These are phyloP conservation scores for Colletes gigas DNA, from an alignment of 1,140 invertebrate genomes.

Conservation along the genomic window DNA sequence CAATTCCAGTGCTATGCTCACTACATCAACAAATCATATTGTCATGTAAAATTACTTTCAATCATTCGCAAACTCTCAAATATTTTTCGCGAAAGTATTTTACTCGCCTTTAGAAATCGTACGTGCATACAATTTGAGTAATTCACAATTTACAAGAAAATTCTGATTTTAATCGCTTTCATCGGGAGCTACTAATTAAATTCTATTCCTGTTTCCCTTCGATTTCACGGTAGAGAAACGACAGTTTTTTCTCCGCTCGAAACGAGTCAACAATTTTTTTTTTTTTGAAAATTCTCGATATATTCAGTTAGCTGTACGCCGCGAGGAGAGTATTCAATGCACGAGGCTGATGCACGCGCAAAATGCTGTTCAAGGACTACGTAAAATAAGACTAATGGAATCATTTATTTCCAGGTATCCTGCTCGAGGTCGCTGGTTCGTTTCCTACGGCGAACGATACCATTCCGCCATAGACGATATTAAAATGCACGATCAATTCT, in stretches of 20 bases:
- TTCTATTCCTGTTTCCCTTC: background rate
- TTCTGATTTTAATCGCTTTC: too few relatives aligned
- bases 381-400: conserved; percentile 29
- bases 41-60: too few relatives aligned
- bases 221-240: background rate
- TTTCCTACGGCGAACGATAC: conserved; percentile 18
- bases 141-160: too few relatives aligned
- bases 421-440: conserved; percentile 4
- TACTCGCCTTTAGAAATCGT: too few relatives aligned
- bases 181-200: too few relatives aligned
- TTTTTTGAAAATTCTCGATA: conserved; percentile 1
- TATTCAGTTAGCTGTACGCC: background rate
- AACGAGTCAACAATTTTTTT: background rate
- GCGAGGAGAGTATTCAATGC: background rate
- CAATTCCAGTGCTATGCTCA: too few relatives aligned
- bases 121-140: too few relatives aligned
- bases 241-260: background rate
- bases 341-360: background rate
- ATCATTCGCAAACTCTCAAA: background rate
- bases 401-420: conserved; percentile 22
- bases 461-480: conserved; percentile 9
- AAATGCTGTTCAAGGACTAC: conserved; percentile 26
- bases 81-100: background rate
- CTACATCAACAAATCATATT: too few relatives aligned
- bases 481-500: conserved; percentile 24